Conservation (phyloP, 1,140 invertebrate species). For the Glossosoma conforme region DNA sequence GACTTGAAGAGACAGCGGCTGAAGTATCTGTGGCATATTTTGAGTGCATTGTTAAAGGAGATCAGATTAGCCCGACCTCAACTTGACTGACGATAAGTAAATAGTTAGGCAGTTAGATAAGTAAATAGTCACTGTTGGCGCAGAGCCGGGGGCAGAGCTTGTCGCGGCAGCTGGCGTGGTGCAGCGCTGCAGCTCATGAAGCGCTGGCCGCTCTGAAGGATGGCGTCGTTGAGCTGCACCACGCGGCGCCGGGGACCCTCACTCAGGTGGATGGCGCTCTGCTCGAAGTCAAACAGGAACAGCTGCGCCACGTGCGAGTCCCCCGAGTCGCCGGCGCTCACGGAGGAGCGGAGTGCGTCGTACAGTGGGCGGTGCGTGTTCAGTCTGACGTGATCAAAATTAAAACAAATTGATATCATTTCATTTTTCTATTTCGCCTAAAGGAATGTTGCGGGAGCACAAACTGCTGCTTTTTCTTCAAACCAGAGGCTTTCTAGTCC, state of each 20-base stretch:
- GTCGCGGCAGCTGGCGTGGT: slow-evolving; percentile 59
- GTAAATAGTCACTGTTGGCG: too few species aligned
- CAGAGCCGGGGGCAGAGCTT: slow-evolving; percentile 66
- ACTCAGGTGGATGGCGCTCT: slow-evolving; percentile 91
- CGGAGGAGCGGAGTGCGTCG: slow-evolving; percentile 64
- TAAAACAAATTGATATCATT: slow-evolving; percentile 14
- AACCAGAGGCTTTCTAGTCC: too few species aligned
- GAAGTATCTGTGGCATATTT: too few species aligned
- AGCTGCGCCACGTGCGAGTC: slow-evolving; percentile 83
- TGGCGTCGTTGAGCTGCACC: slow-evolving; percentile 78
- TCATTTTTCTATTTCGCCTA: background rate
- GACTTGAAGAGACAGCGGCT: too few species aligned
- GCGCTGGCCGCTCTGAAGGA: slow-evolving; percentile 74
- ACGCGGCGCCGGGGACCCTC: slow-evolving; percentile 70
- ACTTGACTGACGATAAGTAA: too few species aligned
- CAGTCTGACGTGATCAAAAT: slow-evolving; percentile 51
- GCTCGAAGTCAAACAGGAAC: slow-evolving; percentile 95
- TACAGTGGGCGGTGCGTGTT: slow-evolving; percentile 88
- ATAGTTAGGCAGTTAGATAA: too few species aligned
- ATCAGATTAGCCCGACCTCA: too few species aligned
- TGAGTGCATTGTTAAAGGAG: too few species aligned
- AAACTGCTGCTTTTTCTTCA: slow-evolving; percentile 4
- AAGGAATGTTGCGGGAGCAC: background rate
- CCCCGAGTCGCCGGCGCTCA: slow-evolving; percentile 69
- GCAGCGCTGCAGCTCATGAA: slow-evolving; percentile 75